Evolutionary conservation across 2,113 vertebrate species (phyloP), one percentile per base, ranked within the genome.

Genomic region (Atractosteus spatula): DNA sequence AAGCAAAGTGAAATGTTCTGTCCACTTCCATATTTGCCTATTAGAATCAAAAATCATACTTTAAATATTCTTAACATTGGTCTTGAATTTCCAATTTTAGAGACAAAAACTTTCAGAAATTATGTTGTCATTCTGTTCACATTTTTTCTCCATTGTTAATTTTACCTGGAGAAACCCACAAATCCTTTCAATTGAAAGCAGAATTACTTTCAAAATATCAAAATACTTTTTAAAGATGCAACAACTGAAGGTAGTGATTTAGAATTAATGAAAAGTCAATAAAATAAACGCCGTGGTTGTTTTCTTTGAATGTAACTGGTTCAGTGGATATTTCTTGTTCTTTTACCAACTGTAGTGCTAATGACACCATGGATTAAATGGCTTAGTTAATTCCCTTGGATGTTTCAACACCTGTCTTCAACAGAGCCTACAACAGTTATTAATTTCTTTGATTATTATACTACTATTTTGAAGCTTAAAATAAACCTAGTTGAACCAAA

Each of bases 341-440:
- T 54, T 55, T 51, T 13, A 62, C 3, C 4, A 74, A 55, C 41
- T 59, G 64, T 68, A 62, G 14, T 56, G 42, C 12, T n/a, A 17
- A 72, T 43, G 74, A 73, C 65, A 51, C 54, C 63, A 55, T 64
- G 71, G 70, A 73, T 75, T 77, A 75, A 8, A 43, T 3, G n/a
- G 17, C 59, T 71, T 63, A 71, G 62, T 71, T 57, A 71, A 63
- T 71, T 71, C 70, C 12, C 44, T 29, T 17, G 13, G 51, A 71
- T 45, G 51, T 59, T 57, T 69, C 47, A 45, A 68, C 66, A 44
- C 8, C 10, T 45, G 47, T 68, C 68, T 17, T 71, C 59, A 63
- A 62, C 70, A 51, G 70, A 57, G 62, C 43, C 12, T 54, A 29
- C 16, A 51, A 59, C 44, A 29, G 45, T 71, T 71, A 71, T 71